Percentiles rank a stretch among this genome's conserved stretches.
Evolutionary conservation across 2,888 invertebrate genomes (phyloP).

Genomic region (Chalcis sispes): DNA sequence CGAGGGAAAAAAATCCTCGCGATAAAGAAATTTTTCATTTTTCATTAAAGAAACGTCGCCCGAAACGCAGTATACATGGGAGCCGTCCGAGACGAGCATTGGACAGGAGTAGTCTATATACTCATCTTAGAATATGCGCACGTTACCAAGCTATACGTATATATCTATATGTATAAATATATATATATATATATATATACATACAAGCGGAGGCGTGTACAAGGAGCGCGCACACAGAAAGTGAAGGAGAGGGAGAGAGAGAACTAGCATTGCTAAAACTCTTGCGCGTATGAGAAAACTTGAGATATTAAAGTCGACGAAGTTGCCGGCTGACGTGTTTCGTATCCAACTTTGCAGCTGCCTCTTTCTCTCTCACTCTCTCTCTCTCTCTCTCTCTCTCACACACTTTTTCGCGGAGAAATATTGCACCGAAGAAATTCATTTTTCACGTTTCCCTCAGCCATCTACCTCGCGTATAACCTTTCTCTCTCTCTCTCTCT

Average conservation of each 20-base stretch:
- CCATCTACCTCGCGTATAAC: not conserved
- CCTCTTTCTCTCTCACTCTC: slow-evolving; percentile 18
- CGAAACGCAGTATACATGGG: slow-evolving; percentile 40
- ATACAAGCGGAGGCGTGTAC: not conserved
- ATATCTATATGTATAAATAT: not conserved
- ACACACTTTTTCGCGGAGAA: too few relatives aligned
- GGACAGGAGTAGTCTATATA: slow-evolving; percentile 17
- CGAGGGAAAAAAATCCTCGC: slow-evolving; percentile 22
- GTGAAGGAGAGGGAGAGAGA: not conserved
- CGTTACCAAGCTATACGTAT: too few relatives aligned
- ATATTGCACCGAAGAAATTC: slow-evolving; percentile 56
- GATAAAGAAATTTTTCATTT: slow-evolving; percentile 56
- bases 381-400: too few relatives aligned
- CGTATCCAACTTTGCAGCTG: slow-evolving; percentile 55
- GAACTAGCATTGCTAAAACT: too few relatives aligned
- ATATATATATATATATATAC: not conserved
- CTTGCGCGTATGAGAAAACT: slow-evolving; percentile 56
- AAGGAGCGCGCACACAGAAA: not conserved
- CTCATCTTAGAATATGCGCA: too few relatives aligned
- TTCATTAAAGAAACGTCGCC: slow-evolving; percentile 55
- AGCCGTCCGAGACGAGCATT: slow-evolving; percentile 20
- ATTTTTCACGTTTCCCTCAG: slow-evolving; percentile 54
- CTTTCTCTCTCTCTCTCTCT: not conserved
- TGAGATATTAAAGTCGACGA: slow-evolving; percentile 58
- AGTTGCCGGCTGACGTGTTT: slow-evolving; percentile 56